These are phyloP conservation scores for Strigops habroptila DNA, from an alignment of 2,113 vertebrate species.

Conservation along the genomic window DNA sequence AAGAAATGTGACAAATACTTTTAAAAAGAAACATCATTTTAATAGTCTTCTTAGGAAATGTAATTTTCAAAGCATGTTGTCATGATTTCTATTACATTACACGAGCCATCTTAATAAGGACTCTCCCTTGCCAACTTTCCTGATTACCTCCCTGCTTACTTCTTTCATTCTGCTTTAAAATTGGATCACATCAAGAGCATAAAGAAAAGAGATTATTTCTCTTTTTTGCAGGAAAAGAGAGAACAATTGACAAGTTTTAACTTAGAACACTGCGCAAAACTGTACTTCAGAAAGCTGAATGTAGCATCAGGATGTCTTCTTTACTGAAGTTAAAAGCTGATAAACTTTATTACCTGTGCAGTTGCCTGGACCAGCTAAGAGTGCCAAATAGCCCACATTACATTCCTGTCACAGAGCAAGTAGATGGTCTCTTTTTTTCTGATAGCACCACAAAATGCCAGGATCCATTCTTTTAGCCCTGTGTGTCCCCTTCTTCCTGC, in stretches of 20 bases:
- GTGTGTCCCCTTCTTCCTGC: neutral
- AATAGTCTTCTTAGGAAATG: conserved; percentile 19
- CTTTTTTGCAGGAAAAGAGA: neutral
- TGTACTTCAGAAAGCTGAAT: neutral
- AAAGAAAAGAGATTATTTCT: neutral
- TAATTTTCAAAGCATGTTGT: neutral
- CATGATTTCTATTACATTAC: neutral
- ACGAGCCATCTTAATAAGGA: neutral
- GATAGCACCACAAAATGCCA: neutral
- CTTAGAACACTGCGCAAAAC: neutral
- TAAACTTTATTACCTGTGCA: neutral
- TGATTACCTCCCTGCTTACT: neutral
- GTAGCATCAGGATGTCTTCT: neutral
- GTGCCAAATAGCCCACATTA: neutral
- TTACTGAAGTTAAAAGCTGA: neutral
- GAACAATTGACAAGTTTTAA: neutral
- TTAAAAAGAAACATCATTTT: conserved; percentile 9
- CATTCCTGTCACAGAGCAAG: neutral
- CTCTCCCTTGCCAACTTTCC: neutral
- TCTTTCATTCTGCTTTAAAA: conserved; percentile 1
- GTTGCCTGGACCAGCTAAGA: neutral
- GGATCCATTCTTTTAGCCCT: neutral
- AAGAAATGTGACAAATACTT: neutral
- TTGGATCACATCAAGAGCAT: neutral
- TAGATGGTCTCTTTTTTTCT: neutral